phyloP scores from a whole-genome alignment of 2,888 invertebrate species.

The Lampropteryx suffumata region DNA sequence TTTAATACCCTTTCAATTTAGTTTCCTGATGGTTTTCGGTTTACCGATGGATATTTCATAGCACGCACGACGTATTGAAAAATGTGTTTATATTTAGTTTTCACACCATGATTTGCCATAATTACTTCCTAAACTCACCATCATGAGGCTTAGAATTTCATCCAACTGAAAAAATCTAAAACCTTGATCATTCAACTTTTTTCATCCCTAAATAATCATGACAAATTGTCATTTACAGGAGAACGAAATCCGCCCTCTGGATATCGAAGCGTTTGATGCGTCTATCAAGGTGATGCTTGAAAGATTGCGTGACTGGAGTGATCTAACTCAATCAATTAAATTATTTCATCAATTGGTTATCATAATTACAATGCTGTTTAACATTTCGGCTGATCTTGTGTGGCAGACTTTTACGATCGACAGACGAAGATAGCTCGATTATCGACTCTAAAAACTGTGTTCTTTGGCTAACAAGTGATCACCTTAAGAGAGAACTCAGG shows the following conservation, averaged over 20 bases:
- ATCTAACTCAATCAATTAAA: slow-evolving; percentile 43
- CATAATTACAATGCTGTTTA: slow-evolving; percentile 43
- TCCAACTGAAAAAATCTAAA: background rate
- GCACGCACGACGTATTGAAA: too few relatives aligned
- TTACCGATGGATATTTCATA: too few relatives aligned
- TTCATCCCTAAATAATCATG: slow-evolving; percentile 4
- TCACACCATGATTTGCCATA: too few relatives aligned
- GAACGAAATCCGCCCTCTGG: slow-evolving; percentile 63
- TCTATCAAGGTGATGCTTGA: slow-evolving; percentile 76
- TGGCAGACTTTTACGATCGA: slow-evolving; percentile 7
- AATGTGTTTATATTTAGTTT: too few relatives aligned
- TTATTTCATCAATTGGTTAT: slow-evolving; percentile 35
- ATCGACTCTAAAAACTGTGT: too few relatives aligned
- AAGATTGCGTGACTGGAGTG: slow-evolving; percentile 47
- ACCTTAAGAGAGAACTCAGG: too few relatives aligned
- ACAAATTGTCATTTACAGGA: slow-evolving; percentile 67
- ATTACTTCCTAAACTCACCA: too few relatives aligned
- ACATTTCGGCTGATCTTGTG: slow-evolving; percentile 33
- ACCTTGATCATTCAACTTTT: background rate
- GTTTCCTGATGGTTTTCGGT: background rate
- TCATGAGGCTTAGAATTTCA: too few relatives aligned
- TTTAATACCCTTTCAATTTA: background rate
- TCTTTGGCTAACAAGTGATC: too few relatives aligned
- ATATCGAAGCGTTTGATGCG: slow-evolving; percentile 76
- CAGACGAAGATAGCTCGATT: too few relatives aligned